Base-by-base conservation (phyloP, 2,113 vertebrate genomes). In the Potamarius usumacintae region DNA sequence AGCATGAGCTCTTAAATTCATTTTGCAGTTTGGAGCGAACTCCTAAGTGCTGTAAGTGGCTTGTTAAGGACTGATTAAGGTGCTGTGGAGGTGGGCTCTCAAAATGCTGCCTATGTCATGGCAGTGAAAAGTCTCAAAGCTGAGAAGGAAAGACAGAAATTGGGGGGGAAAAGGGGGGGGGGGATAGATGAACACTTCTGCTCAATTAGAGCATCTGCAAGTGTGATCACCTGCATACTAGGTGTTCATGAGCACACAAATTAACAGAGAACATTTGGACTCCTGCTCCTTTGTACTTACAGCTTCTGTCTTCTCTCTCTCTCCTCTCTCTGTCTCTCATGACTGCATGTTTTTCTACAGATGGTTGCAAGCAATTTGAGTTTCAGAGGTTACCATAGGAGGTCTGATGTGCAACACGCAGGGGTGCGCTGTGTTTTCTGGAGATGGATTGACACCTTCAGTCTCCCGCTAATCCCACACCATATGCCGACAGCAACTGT, bases 201-300 rank as follows among this genome's bases (percentile, higher is more conserved):
- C 71, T 87, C 83, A 83, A 79, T 85, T 86, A 80, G 58, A 82
- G 53, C 50, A 42, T 82, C 76, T 63, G 53, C 25, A 34, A 55
- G 27, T 34, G 76, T 7, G 62, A 50, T 62, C 50, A 79, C 85
- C 52, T 48, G 82, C 78, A 14, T 57, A 77, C 77, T 55, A 5
- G 15, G 67, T 58, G 82, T 69, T n/a, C 60, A 81, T 30, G 18
- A 2, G 83, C 67, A 86, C 77, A 85, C 84, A 87, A 86, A 90
- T 92, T 92, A 93, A 92, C 88, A 89, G 91, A 89, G 89, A 90
- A 89, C 85, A 90, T 93, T 92, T 92, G 30, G 18, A 91, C 88
- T 86, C 5, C 71, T 69, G 88, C 91, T 91, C 91, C 89, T 80
- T 15, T 88, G 90, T 93, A 88, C 88, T 78, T 62, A 18, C 63